Base-by-base conservation (phyloP, 1,140 invertebrate genomes). In the Pseudoatta argentina region DNA sequence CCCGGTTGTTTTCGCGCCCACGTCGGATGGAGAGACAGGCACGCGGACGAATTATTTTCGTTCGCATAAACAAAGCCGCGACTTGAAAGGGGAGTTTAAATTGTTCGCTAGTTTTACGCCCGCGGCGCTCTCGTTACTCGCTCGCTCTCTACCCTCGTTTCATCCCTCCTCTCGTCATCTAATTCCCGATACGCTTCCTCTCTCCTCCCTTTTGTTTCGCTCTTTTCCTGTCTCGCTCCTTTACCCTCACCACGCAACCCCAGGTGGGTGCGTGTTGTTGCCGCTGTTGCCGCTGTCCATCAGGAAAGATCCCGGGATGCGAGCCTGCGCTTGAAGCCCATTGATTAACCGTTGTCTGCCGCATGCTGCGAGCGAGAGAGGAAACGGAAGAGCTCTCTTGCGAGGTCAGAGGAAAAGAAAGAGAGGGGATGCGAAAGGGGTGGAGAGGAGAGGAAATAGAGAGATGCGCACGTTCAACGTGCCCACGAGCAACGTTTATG, bases 321-420 rank as follows among this genome's bases (percentile, higher is more conserved):
- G 92, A 91, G 89, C 76, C 88, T 94, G 94, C 92, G 93, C 93
- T 94, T 94, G 93, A 94, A 94, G 93, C 93, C 93, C 94, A 95
- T 95, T 95, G 94, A 95, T 95, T 95, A 95, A 95, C 93, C 93
- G 93, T 95, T 95, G 94, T 94, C 94, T 94, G 92, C 86, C 77
- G 87, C 89, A 91, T 88, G 87, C 86, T 90, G 88, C 88, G 86
- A 86, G 66, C 78, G 67, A 89, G 88, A 86, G 77, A 72, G 87
- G 88, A 91, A 91, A 91, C 64, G 63, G 44, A 79, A 59, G 51
- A 78, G 76, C 63, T 39, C 61, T 66, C 63, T 61, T 30, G 14
- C 61, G 61, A 30, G 53, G 7, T 18, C 18, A 30, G 55, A 21
- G 14, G 14, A 48, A 39, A 59, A 18, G 3, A 16, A 34, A 34